These are phyloP conservation scores for Phoxinus phoxinus DNA, from an alignment of 2,113 vertebrate species.

Conservation along the genomic window DNA sequence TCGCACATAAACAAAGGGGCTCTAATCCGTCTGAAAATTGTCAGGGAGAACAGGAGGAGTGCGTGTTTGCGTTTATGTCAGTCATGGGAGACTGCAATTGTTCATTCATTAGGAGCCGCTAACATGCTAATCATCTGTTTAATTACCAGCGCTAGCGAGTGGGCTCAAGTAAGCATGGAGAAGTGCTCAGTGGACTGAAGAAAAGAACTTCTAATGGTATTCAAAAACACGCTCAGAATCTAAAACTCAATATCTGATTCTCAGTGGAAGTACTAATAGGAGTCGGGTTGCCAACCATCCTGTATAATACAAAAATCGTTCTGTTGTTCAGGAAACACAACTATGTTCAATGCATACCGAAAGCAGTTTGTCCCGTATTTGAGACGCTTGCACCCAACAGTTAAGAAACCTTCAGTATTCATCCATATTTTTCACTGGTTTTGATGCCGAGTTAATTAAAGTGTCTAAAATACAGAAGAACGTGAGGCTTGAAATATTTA, in stretches of 20 bases:
- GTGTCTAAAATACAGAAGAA: neutral
- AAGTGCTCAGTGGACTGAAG: slow-evolving; percentile 65
- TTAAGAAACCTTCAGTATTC: neutral
- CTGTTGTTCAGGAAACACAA: neutral
- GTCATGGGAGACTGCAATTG: slow-evolving; percentile 66
- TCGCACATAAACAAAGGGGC: slow-evolving; percentile 14
- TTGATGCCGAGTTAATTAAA: neutral
- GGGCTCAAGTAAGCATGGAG: slow-evolving; percentile 45
- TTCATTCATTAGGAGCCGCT: slow-evolving; percentile 72
- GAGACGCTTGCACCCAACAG: neutral
- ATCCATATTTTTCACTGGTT: neutral
- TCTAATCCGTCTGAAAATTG: slow-evolving; percentile 6
- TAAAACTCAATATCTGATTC: neutral
- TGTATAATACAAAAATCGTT: neutral
- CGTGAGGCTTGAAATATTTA: neutral
- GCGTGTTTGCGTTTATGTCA: slow-evolving; percentile 59
- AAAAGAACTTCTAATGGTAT: slow-evolving; percentile 57
- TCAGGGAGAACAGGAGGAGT: slow-evolving; percentile 18
- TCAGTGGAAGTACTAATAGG: neutral
- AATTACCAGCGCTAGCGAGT: slow-evolving; percentile 70
- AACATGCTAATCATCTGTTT: slow-evolving; percentile 72
- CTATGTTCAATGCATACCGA: neutral
- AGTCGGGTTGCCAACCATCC: neutral
- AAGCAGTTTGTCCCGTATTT: neutral
- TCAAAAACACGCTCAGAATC: slow-evolving; percentile 12